Evolutionary conservation across 2,888 invertebrate genomes (phyloP).

Genomic region (Rotaria socialis): DNA sequence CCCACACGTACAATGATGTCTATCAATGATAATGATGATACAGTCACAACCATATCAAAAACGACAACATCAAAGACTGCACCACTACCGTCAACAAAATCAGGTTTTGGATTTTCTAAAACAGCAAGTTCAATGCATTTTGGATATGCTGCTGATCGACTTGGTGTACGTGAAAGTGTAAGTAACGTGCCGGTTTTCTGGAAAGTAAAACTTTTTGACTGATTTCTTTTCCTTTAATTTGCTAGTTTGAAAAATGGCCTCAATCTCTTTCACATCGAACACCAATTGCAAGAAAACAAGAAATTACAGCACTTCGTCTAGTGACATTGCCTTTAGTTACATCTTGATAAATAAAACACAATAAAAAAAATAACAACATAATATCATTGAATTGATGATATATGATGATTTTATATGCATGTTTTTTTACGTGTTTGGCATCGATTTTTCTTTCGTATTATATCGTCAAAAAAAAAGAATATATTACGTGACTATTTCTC

Average conservation of each 20-base stretch:
- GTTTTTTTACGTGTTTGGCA: too few species aligned
- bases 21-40: background rate
- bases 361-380: background rate
- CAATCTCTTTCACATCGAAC: background rate
- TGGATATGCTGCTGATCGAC: background rate
- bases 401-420: too few species aligned
- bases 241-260: conserved; percentile 4
- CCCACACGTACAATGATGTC: background rate
- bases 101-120: background rate
- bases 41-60: background rate
- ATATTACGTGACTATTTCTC: too few species aligned
- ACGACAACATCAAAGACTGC: background rate
- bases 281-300: background rate
- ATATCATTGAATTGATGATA: background rate
- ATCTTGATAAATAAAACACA: background rate
- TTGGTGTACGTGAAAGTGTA: background rate
- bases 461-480: too few species aligned
- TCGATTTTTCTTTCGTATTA: too few species aligned
- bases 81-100: background rate
- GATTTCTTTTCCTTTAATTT: background rate
- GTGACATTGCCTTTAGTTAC: conserved; percentile 13
- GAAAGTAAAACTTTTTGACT: background rate
- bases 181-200: too few species aligned
- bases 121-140: conserved; percentile 16
- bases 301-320: conserved; percentile 1